A percentile compares a stretch with the other conserved stretches of the same genome.
phyloP scores from a whole-genome alignment of 2,797 vertebrate genomes.

The Gila robusta region DNA sequence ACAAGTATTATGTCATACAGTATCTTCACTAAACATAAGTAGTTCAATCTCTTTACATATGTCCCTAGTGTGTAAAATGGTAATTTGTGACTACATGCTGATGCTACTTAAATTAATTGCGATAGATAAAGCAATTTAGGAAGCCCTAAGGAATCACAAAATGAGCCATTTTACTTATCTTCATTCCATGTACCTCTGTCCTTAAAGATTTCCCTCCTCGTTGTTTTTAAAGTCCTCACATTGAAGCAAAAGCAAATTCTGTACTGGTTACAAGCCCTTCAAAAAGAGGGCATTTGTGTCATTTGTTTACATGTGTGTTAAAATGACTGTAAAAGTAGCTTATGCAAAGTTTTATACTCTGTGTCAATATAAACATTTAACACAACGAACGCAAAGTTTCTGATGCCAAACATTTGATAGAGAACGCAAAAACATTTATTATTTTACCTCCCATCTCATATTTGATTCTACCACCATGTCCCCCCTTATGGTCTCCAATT shows the following conservation, averaged over 20 bases:
- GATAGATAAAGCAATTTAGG: conserved; percentile 74
- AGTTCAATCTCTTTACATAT: conserved; percentile 65
- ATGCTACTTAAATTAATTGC: conserved; percentile 80
- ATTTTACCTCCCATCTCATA: no score
- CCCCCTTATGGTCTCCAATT: no score
- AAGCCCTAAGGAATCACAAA: conserved; percentile 31
- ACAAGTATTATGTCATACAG: conserved; percentile 64
- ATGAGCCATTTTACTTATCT: conserved; percentile 28
- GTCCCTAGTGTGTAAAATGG: conserved; percentile 88
- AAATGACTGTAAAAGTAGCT: not conserved
- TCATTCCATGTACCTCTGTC: not conserved
- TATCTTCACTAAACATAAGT: conserved; percentile 72
- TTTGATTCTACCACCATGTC: no score
- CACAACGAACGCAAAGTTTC: no score
- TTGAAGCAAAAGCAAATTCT: not conserved
- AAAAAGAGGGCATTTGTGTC: not conserved
- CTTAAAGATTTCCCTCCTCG: conserved; percentile 16
- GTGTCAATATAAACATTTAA: not conserved
- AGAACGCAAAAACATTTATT: no score
- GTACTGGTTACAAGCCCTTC: not conserved
- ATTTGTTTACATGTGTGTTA: not conserved
- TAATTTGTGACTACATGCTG: conserved; percentile 90
- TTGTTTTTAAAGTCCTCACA: not conserved
- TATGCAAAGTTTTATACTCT: not conserved
- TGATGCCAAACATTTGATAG: no score